phyloP scores from a whole-genome alignment of 23 tunicate species.

The Clavelina lepadiformis region DNA sequence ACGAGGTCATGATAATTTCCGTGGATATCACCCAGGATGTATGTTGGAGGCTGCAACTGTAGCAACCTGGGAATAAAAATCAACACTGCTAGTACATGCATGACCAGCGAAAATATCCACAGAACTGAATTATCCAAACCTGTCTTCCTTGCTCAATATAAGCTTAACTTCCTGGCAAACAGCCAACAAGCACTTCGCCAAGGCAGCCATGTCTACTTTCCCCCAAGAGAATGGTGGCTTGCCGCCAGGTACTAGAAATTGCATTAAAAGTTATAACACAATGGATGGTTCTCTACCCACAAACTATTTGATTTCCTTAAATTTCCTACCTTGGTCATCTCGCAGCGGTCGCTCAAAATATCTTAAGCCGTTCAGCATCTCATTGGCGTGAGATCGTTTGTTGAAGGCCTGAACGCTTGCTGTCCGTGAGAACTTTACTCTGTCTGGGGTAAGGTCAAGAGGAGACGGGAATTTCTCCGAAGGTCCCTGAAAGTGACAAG shows the following conservation, averaged over 20 bases:
- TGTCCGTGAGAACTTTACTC: slow-evolving; percentile 47
- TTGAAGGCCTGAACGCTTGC: slow-evolving; percentile 85
- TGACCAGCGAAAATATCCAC: background rate
- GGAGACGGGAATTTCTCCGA: slow-evolving; percentile 23
- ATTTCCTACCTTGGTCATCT: too few species aligned
- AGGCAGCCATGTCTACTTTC: slow-evolving; percentile 79
- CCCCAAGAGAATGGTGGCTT: slow-evolving; percentile 79
- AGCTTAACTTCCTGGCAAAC: slow-evolving; percentile 78
- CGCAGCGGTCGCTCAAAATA: slow-evolving; percentile 64
- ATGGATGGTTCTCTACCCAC: too few species aligned
- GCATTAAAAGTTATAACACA: too few species aligned
- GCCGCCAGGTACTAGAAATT: too few species aligned
- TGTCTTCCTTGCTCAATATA: slow-evolving; percentile 48
- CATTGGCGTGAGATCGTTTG: slow-evolving; percentile 90
- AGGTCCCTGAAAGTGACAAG: slow-evolving; percentile 3
- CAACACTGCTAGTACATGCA: background rate
- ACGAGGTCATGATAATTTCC: slow-evolving; percentile 86
- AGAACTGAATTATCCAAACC: slow-evolving; percentile 10
- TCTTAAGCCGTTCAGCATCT: slow-evolving; percentile 86
- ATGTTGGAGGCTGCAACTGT: slow-evolving; percentile 66
- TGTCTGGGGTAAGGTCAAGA: slow-evolving; percentile 27
- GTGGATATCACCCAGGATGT: slow-evolving; percentile 90
- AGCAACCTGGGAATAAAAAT: slow-evolving; percentile 27
- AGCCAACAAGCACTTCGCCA: slow-evolving; percentile 70
- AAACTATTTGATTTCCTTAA: too few species aligned